These are phyloP conservation scores for Epizoanthus rinbou DNA, from an alignment of 92 coral and sea anemone genomes.

Conservation along the genomic window DNA sequence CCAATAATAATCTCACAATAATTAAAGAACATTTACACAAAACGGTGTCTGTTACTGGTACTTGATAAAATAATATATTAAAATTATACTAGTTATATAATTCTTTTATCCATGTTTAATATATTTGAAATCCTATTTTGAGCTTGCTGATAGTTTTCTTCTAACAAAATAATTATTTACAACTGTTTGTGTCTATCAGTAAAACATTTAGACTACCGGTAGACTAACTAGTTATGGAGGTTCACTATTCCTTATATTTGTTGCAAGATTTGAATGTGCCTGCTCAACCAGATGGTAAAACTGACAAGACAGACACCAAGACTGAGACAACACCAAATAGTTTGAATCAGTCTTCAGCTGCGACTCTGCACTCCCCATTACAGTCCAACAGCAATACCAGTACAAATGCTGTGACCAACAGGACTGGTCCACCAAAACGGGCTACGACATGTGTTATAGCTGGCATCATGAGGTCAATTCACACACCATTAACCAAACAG, in stretches of 20 bases:
- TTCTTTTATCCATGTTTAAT: too few relatives aligned
- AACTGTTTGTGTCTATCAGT: too few relatives aligned
- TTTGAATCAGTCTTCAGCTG: not conserved
- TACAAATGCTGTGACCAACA: not conserved
- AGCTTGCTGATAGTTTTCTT: too few relatives aligned
- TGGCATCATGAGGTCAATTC: conserved; percentile 35
- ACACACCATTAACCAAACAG: not conserved
- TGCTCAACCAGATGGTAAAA: not conserved
- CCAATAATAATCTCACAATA: too few relatives aligned
- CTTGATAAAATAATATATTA: too few relatives aligned
- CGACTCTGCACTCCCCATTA: not conserved
- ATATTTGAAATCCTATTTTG: too few relatives aligned
- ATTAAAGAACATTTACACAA: too few relatives aligned
- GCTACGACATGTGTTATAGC: conserved; percentile 20
- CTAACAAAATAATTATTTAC: too few relatives aligned
- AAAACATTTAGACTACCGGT: not conserved
- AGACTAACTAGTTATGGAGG: too few relatives aligned
- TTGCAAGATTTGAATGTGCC: not conserved
- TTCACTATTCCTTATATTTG: not conserved
- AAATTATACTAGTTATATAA: too few relatives aligned
- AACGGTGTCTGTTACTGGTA: too few relatives aligned
- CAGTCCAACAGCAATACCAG: conserved; percentile 8
- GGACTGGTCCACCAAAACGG: not conserved
- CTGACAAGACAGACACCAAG: not conserved
- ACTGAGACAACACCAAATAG: not conserved